A percentile compares a stretch with the other conserved stretches of the same genome.
These are phyloP conservation scores for Drosophila sulfurigaster DNA, from an alignment of 1,140 invertebrate genomes.

Conservation along the genomic window DNA sequence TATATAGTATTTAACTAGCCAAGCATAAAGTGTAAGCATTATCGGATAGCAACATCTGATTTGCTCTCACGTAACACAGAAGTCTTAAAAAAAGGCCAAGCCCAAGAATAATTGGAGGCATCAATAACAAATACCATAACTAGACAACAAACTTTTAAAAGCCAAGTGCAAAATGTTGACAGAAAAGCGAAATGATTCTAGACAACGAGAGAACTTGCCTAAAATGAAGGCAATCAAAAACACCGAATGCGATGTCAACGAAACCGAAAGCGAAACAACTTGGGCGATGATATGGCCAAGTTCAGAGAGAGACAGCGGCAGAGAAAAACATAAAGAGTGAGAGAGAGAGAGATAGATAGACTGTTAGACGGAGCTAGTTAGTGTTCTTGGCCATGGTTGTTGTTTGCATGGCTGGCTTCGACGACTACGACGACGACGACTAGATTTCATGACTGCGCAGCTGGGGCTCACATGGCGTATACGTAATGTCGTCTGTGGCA, in stretches of 20 bases:
- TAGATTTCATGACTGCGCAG: background rate
- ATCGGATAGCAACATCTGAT: constrained; percentile 22
- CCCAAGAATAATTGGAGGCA: constrained; percentile 26
- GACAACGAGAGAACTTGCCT: constrained; percentile 36
- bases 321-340: background rate
- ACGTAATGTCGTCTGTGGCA: constrained; percentile 76
- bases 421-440: constrained; percentile 3
- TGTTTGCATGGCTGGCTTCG: constrained; percentile 74
- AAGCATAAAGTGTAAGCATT: constrained; percentile 12
- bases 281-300: constrained; percentile 58
- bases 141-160: constrained; percentile 16
- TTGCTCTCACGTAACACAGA: constrained; percentile 34
- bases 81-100: constrained; percentile 46
- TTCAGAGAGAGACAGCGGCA: constrained; percentile 51
- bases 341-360: background rate
- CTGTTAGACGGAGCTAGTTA: constrained; percentile 17
- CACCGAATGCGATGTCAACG: constrained; percentile 17
- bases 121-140: constrained; percentile 61
- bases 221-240: constrained; percentile 64
- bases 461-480: constrained; percentile 63
- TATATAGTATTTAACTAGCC: constrained; percentile 14
- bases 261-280: constrained; percentile 49
- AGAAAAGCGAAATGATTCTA: constrained; percentile 59
- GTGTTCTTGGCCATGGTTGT: constrained; percentile 78
- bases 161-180: constrained; percentile 73